A percentile compares a stretch with the other conserved stretches of the same genome.
Evolutionary conservation across 2,888 invertebrate species (phyloP).

Genomic region (Incurvaria masculella): DNA sequence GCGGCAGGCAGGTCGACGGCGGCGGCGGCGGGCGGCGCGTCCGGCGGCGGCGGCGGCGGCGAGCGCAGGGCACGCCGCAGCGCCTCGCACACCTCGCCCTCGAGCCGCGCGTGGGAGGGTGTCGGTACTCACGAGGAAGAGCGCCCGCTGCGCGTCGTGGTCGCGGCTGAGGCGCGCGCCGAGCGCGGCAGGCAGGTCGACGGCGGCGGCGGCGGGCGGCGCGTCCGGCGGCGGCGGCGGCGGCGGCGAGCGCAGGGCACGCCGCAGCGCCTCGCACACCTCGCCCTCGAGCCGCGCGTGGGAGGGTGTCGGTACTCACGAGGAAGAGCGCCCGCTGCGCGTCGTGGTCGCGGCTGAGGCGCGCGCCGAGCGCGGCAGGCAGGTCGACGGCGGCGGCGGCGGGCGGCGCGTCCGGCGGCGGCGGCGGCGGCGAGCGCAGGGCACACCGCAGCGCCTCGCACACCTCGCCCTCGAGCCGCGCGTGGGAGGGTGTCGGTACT

Average conservation of each 20-base stretch:
- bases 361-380: conserved; percentile 68
- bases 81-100: conserved; percentile 76
- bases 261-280: conserved; percentile 69
- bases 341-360: conserved; percentile 77
- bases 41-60: conserved; percentile 42
- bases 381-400: conserved; percentile 25
- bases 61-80: conserved; percentile 67
- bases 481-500: too few relatives aligned
- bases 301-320: conserved; percentile 59
- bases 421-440: conserved; percentile 27
- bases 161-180: conserved; percentile 77
- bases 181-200: conserved; percentile 55
- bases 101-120: conserved; percentile 64
- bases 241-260: conserved; percentile 60
- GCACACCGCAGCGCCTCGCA: conserved; percentile 65
- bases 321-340: conserved; percentile 73
- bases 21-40: conserved; percentile 51
- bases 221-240: conserved; percentile 26
- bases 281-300: conserved; percentile 78
- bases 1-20: conserved; percentile 42
- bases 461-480: conserved; percentile 83
- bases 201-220: conserved; percentile 49
- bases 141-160: conserved; percentile 70
- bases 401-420: conserved; percentile 56
- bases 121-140: conserved; percentile 65